Evolutionary conservation across 2,113 vertebrate species (phyloP).

Genomic region (Brachyhypopomus gauderio): DNA sequence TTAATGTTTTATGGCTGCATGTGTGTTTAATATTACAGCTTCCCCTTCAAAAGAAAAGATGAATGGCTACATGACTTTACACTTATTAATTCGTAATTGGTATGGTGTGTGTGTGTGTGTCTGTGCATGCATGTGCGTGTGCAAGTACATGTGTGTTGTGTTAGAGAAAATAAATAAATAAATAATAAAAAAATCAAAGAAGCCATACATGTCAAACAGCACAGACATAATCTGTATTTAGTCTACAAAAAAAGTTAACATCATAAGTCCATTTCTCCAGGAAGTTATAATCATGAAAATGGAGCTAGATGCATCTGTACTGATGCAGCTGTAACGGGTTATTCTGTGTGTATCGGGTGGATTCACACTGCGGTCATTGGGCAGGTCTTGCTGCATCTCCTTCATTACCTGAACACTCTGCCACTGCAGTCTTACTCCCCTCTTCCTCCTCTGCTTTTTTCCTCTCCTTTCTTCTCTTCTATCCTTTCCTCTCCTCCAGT

Average conservation of each 20-base stretch:
- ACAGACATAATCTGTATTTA: not conserved
- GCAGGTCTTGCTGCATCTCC: not conserved
- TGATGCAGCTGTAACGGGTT: not conserved
- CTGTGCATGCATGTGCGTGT: no score
- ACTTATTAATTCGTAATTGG: slow-evolving; percentile 69
- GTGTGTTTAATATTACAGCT: slow-evolving; percentile 73
- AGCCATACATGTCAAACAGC: slow-evolving; percentile 11
- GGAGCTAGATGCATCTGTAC: not conserved
- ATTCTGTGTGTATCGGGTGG: slow-evolving; percentile 30
- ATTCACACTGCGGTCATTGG: not conserved
- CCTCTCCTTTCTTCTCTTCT: not conserved
- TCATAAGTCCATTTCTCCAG: not conserved
- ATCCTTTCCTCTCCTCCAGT: not conserved
- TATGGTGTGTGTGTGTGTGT: slow-evolving; percentile 32
- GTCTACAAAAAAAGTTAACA: not conserved
- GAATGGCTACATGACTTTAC: slow-evolving; percentile 66
- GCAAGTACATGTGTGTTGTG: no score
- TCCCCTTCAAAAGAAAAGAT: slow-evolving; percentile 74
- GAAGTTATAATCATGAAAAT: not conserved
- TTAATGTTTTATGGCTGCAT: slow-evolving; percentile 74
- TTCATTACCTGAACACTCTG: not conserved
- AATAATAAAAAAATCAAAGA: slow-evolving; percentile 54
- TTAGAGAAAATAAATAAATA: slow-evolving; percentile 41
- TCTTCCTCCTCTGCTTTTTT: not conserved
- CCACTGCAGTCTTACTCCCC: not conserved